Percentiles rank a stretch among this genome's conserved stretches.
Conservation (phyloP, 2,113 vertebrate genomes). For the Mustela lutreola region DNA sequence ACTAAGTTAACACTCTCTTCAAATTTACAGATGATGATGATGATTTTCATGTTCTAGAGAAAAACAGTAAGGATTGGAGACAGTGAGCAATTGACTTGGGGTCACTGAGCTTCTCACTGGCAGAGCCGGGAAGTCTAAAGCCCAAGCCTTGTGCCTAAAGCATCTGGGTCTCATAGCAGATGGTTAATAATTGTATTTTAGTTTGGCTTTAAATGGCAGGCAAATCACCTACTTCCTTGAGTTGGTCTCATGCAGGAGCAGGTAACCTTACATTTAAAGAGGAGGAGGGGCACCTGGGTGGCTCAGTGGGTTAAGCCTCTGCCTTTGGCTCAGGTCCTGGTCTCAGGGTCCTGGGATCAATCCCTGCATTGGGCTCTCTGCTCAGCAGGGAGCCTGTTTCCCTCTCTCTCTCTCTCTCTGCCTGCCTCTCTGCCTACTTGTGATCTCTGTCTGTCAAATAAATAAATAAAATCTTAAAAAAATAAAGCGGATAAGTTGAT, state of each 20-base stretch:
- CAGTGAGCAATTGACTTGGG: background rate
- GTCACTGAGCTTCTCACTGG: background rate
- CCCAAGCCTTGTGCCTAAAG: background rate
- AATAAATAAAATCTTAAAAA: too few species aligned
- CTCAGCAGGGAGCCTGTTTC: too few species aligned
- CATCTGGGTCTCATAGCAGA: fast-evolving
- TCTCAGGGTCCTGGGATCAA: too few species aligned
- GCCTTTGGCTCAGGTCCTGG: too few species aligned
- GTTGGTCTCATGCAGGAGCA: background rate
- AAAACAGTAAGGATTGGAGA: background rate
- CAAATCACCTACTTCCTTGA: background rate
- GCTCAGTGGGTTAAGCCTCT: too few species aligned
- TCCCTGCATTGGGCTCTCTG: too few species aligned
- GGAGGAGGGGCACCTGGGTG: background rate
- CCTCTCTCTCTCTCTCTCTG: too few species aligned
- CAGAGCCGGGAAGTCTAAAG: background rate
- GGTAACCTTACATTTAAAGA: background rate
- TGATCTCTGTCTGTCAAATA: too few species aligned
- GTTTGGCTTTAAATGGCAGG: background rate
- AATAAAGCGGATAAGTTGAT: background rate
- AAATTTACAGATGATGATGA: too few species aligned
- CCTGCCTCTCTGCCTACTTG: too few species aligned
- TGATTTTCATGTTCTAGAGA: background rate
- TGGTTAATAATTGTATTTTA: background rate
- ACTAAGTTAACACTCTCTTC: background rate